A percentile compares a stretch with the other conserved stretches of the same genome.
Conservation (phyloP, 2,888 invertebrate genomes). For the Caenorhabditis macrosperma region DNA sequence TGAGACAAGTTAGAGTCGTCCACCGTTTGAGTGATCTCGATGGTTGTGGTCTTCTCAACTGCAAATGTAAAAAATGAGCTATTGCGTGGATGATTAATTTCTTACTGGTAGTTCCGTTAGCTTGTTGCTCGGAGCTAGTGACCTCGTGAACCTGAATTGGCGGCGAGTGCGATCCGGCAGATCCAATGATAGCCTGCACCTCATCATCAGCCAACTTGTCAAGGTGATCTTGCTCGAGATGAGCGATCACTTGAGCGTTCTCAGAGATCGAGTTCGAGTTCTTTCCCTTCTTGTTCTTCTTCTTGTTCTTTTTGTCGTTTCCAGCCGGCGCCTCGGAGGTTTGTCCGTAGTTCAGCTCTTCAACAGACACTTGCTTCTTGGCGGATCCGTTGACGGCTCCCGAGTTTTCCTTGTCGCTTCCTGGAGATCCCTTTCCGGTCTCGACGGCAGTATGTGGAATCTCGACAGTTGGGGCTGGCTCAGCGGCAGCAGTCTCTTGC, state of each 20-base stretch:
- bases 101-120: slow-evolving; percentile 52
- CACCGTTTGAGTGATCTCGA: slow-evolving; percentile 53
- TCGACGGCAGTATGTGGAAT: slow-evolving; percentile 41
- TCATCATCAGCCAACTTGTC: slow-evolving; percentile 65
- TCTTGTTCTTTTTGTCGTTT: slow-evolving; percentile 53
- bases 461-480: slow-evolving; percentile 47
- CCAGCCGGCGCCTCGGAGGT: slow-evolving; percentile 22
- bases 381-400: slow-evolving; percentile 31
- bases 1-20: slow-evolving; percentile 61
- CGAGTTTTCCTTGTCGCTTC: slow-evolving; percentile 61
- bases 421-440: slow-evolving; percentile 49
- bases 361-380: slow-evolving; percentile 42
- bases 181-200: slow-evolving; percentile 59
- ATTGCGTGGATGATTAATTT: no score
- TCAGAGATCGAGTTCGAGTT: slow-evolving; percentile 57
- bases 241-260: slow-evolving; percentile 44
- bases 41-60: slow-evolving; percentile 58
- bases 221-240: slow-evolving; percentile 42
- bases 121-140: slow-evolving; percentile 56
- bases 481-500: slow-evolving; percentile 45
- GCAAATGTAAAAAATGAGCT: no score
- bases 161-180: slow-evolving; percentile 58
- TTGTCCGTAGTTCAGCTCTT: slow-evolving; percentile 39
- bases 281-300: slow-evolving; percentile 60
- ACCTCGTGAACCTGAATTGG: slow-evolving; percentile 71